These are phyloP conservation scores for Ciona savignyi DNA, from an alignment of 23 tunicate species.

Conservation along the genomic window DNA sequence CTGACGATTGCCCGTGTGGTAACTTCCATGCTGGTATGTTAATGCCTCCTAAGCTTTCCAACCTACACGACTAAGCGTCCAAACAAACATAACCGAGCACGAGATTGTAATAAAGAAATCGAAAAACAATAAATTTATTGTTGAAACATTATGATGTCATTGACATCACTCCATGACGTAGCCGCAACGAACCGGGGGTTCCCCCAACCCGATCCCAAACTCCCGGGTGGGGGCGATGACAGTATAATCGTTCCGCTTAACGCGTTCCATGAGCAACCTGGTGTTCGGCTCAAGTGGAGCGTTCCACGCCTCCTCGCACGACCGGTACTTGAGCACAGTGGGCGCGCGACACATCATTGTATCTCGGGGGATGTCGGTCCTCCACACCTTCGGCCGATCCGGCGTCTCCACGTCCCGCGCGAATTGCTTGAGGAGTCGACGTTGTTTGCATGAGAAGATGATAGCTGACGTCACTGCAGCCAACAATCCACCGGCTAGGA, in stretches of 20 bases:
- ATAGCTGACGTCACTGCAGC: neutral
- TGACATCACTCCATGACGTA: too few relatives aligned
- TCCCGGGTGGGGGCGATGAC: neutral
- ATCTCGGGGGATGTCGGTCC: neutral
- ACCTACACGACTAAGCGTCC: too few relatives aligned
- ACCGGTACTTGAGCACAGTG: neutral
- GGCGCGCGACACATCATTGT: neutral
- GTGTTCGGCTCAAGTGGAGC: neutral
- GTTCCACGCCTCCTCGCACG: neutral
- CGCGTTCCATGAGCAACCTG: neutral
- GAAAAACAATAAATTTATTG: too few relatives aligned
- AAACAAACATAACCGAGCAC: too few relatives aligned
- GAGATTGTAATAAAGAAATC: too few relatives aligned
- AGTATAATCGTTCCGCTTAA: neutral
- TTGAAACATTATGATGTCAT: too few relatives aligned
- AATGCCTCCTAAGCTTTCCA: too few relatives aligned
- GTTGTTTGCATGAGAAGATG: neutral
- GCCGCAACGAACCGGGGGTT: neutral
- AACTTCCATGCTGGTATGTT: too few relatives aligned
- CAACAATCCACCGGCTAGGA: neutral
- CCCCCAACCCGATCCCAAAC: neutral
- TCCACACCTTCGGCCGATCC: neutral
- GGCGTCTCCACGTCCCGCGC: neutral
- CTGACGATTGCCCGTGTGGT: too few relatives aligned
- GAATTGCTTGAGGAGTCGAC: neutral